A percentile compares a stretch with the other conserved stretches of the same genome.
Evolutionary conservation across 2,113 vertebrate genomes (phyloP).

Genomic region (Labrus mixtus): DNA sequence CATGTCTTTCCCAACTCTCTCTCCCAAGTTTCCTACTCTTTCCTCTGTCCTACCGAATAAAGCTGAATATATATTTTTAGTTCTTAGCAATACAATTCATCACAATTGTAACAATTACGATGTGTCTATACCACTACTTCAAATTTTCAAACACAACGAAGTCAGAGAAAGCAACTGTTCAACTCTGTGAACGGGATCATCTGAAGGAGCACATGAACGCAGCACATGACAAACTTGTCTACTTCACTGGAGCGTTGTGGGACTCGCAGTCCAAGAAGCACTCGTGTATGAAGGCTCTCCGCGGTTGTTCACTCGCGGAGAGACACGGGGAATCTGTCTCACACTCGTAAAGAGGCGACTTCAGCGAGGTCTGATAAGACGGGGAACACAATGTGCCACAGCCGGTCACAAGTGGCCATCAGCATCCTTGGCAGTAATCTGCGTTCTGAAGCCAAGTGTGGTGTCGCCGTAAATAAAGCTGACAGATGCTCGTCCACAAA

Average conservation of each 20-base stretch:
- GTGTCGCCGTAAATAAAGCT: slow-evolving; percentile 59
- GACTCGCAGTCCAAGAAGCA: slow-evolving; percentile 49
- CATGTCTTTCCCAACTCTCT: too few relatives aligned
- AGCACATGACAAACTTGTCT: slow-evolving; percentile 42
- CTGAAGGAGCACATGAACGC: background rate
- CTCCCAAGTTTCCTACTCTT: too few relatives aligned
- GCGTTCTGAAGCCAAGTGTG: slow-evolving; percentile 19
- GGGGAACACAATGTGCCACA: slow-evolving; percentile 38
- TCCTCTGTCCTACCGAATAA: too few relatives aligned
- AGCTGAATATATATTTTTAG: too few relatives aligned
- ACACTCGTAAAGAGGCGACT: slow-evolving; percentile 45
- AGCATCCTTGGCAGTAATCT: slow-evolving; percentile 64
- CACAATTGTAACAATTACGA: background rate
- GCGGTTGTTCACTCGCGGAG: slow-evolving; percentile 44
- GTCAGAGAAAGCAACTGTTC: background rate
- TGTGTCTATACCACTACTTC: background rate
- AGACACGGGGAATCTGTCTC: slow-evolving; percentile 43
- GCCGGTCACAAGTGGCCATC: slow-evolving; percentile 60
- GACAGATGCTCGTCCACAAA: slow-evolving; percentile 71
- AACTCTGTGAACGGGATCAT: background rate
- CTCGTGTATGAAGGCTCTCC: slow-evolving; percentile 62
- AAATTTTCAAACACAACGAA: background rate
- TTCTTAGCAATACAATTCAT: too few relatives aligned
- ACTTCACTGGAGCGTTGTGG: slow-evolving; percentile 44
- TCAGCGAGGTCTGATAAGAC: slow-evolving; percentile 61